A percentile compares a stretch with the other conserved stretches of the same genome.
phyloP scores from a whole-genome alignment of 2,113 vertebrate genomes.

The Balaeniceps rex region DNA sequence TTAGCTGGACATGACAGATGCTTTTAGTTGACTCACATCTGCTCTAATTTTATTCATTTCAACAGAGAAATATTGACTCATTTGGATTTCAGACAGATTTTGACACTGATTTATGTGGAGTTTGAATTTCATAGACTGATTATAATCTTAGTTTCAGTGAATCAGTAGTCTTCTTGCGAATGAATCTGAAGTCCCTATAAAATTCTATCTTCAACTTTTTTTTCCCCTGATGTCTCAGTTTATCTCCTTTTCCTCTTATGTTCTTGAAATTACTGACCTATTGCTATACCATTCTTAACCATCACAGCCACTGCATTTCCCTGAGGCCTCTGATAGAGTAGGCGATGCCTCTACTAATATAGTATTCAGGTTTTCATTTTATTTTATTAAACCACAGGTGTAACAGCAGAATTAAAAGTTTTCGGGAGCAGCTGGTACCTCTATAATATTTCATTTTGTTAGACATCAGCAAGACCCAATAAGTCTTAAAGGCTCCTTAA shows the following conservation, averaged over 20 bases:
- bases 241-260: neutral
- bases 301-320: neutral
- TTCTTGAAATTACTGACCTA: neutral
- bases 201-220: neutral
- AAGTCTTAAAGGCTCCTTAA: neutral
- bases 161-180: neutral
- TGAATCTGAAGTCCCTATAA: neutral
- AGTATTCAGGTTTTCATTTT: neutral
- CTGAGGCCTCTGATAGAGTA: neutral
- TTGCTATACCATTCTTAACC: neutral
- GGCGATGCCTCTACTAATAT: neutral
- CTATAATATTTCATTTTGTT: neutral
- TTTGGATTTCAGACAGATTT: conserved; percentile 31
- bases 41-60: conserved; percentile 1
- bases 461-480: neutral
- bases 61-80: neutral
- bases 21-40: neutral
- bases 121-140: neutral
- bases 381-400: neutral
- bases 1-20: neutral
- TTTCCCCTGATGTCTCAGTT: neutral
- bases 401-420: neutral
- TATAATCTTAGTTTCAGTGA: neutral
- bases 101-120: neutral
- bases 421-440: neutral